Base-by-base conservation (phyloP, 2,113 vertebrate genomes). In the Otocyon megalotis region DNA sequence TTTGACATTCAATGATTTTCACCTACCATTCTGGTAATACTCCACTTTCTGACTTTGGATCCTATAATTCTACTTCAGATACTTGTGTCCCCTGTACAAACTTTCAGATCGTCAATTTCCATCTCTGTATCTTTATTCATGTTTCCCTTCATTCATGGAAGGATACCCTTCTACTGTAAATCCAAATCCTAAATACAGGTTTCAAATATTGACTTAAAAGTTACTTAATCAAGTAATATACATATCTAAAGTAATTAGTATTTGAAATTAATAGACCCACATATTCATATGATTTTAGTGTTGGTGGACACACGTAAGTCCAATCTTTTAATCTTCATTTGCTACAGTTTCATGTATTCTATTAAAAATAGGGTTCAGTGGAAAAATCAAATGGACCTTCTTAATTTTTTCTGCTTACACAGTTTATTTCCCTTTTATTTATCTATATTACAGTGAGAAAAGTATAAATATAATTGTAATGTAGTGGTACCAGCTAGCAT, bases 391-490 rank as follows among this genome's bases (percentile, higher is more conserved):
- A 87, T 65, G 22, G 71, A 86, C 32, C 22, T 92, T 67, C 43
- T 43, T 32, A 90, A 72, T 56, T 60, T 92, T 90, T 20, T 94
- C 32, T 92, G 43, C 6, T 20, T 65, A 35, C 30, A 72, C 30
- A 72, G 8, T 35, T 90, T 35, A 90, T 96, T 79, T 79, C 16
- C 12, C 17, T 90, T 3, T 24, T 87, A 53, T 79, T 87, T 43
- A 62, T 77, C 20, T 96, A 2, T 48, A 56, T 81, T 71, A 35
- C 11, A 84, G 4, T 90, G n/a, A 95, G 74, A 77, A 94, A 93
- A 80, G 3, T 90, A n/a, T 65, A 9, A 58, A 89, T 58, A 88
- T 63, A 95, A 90, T 30, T 84, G 10, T 88, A 83, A 72, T 8
- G n/a, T 53, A 63, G 16, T 12, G 12, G 26, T 15, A 80, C 22